phyloP scores from a whole-genome alignment of 1,140 invertebrate species.

The Pseudachorutes palmiensis region DNA sequence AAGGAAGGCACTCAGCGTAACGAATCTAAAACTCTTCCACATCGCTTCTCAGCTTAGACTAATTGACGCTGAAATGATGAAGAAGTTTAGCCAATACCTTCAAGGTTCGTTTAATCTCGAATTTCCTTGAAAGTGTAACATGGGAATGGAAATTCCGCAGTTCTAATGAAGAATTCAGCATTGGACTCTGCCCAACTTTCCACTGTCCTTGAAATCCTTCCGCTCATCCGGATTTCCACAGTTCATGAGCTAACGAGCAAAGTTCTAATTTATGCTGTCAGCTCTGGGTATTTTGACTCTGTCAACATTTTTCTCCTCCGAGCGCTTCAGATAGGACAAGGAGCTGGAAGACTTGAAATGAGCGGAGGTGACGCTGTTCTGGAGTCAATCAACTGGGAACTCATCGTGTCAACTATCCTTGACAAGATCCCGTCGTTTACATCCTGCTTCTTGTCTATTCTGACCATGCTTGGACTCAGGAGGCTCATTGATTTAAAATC shows the following conservation, averaged over 20 bases:
- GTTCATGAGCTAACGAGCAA: not conserved
- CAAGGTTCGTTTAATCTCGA: conserved; percentile 11
- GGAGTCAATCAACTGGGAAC: not conserved
- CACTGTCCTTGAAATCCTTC: not conserved
- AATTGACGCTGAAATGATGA: conserved; percentile 18
- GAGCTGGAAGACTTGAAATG: no score
- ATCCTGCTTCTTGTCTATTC: not conserved
- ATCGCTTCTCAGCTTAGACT: conserved; percentile 21
- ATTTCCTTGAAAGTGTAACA: not conserved
- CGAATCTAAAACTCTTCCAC: conserved; percentile 28
- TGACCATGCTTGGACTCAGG: conserved; percentile 18
- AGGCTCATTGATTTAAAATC: conserved; percentile 13
- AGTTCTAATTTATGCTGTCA: not conserved
- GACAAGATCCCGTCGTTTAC: not conserved
- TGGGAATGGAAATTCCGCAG: not conserved
- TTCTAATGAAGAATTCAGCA: not conserved
- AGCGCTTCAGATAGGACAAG: not conserved
- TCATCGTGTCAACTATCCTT: not conserved
- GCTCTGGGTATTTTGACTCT: not conserved
- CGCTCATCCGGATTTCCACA: not conserved
- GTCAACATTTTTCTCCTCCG: not conserved
- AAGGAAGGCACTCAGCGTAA: not conserved
- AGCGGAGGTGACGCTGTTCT: not conserved
- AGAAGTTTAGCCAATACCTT: conserved; percentile 19
- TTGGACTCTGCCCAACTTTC: not conserved